phyloP scores from a whole-genome alignment of 2,888 invertebrate species.

The Dendrolimus houi region DNA sequence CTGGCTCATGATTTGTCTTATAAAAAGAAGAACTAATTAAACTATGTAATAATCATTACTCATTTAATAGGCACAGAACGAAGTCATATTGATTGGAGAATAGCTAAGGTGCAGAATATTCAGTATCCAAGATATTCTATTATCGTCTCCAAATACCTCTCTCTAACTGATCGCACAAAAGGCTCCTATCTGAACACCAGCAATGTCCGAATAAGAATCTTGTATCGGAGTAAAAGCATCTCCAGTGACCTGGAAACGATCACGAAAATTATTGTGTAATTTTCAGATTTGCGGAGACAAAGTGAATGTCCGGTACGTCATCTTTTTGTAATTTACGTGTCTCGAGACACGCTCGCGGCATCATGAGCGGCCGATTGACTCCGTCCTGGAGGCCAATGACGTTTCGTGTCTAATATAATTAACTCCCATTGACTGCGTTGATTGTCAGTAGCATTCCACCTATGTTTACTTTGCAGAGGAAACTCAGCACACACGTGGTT shows the following conservation, averaged over 20 bases:
- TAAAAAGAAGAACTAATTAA: too few relatives aligned
- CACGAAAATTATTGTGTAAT: constrained; percentile 45
- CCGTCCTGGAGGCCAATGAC: constrained; percentile 27
- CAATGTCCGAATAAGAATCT: constrained; percentile 14
- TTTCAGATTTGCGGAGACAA: constrained; percentile 35
- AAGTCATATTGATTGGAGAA: too few relatives aligned
- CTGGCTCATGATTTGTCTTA: too few relatives aligned
- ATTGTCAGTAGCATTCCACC: constrained; percentile 30
- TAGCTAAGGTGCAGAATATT: too few relatives aligned
- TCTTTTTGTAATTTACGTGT: constrained; percentile 49
- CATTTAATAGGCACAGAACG: too few relatives aligned
- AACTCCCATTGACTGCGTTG: constrained; percentile 49
- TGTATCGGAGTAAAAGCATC: constrained; percentile 39
- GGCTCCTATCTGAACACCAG: too few relatives aligned
- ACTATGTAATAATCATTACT: too few relatives aligned
- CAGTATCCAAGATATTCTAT: too few relatives aligned
- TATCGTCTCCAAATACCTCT: too few relatives aligned
- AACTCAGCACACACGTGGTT: constrained; percentile 30
- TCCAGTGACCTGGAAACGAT: constrained; percentile 40
- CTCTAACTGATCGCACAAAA: too few relatives aligned
- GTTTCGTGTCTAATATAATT: constrained; percentile 50
- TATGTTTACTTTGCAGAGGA: constrained; percentile 38
- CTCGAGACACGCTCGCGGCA: constrained; percentile 32
- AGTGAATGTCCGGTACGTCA: constrained; percentile 46
- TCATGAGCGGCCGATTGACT: constrained; percentile 18